Evolutionary conservation across 2,113 vertebrate genomes (phyloP), one percentile per base, ranked within the genome.

Genomic region (Lampris megalopsis): DNA sequence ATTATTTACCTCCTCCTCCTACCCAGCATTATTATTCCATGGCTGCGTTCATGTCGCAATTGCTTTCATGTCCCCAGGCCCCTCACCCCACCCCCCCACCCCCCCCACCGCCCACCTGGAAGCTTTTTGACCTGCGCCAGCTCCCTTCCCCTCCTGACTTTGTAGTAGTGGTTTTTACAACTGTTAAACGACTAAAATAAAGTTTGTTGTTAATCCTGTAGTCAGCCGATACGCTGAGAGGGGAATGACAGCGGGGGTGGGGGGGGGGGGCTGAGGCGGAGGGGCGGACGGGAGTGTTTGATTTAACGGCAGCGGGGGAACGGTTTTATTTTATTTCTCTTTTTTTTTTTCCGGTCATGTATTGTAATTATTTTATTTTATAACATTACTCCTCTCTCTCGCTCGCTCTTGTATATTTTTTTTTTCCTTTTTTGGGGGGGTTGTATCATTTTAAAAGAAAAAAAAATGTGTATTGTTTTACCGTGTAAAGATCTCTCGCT

Each of bases 281-380:
- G 76, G 79, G 67, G 9, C 49, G 38, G 41, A 42, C 24, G 63
- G 69, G 65, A 56, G 43, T 2, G 68, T 68, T 81, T 87, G 74
- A 82, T 82, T 83, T 70, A 49, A 65, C 50, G 66, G 70, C 50
- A 79, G 71, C 70, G 81, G 24, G 83, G 76, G 76, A 66, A 69
- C 69, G 77, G 68, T 81, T 87, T 83, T 77, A 80, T 75, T 81
- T 67, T 81, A 86, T 91, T 86, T 24, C 24, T 24, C 24, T 24
- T 24, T 24, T 24, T 24, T 24, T 83, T 82, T 79, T 61, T 87
- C 57, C 67, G 38, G 83, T 91, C 88, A 86, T 84, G 86, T 92
- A 78, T 83, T 92, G 87, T 94, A 87, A 93, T 91, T 92, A 24
- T 24, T 92, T 92, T 92, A 88, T 94, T 94, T 94, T 90, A 85